Evolutionary conservation across 2,113 vertebrate species (phyloP).

Genomic region (Forbesichthys papilliferus): DNA sequence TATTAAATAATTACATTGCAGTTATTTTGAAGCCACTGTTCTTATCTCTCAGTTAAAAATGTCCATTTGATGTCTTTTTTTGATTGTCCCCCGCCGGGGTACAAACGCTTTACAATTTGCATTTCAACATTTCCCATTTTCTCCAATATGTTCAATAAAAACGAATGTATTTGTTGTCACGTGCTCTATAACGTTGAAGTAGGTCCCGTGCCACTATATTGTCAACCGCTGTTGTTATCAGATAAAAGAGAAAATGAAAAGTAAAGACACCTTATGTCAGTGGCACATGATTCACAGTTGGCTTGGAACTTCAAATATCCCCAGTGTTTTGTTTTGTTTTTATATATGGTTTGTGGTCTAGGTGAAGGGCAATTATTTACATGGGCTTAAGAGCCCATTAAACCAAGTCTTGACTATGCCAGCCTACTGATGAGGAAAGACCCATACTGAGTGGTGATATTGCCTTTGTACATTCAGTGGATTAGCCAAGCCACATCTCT

Average conservation of each 20-base stretch:
- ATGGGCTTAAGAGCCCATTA: conserved; percentile 66
- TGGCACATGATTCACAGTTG: conserved; percentile 66
- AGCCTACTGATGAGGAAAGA: conserved; percentile 60
- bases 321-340: conserved; percentile 65
- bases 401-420: conserved; percentile 52
- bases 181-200: conserved; percentile 59
- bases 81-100: conserved; percentile 14
- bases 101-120: conserved; percentile 56
- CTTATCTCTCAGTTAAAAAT: conserved; percentile 70
- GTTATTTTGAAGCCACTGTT: conserved; percentile 64
- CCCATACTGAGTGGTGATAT: conserved; percentile 34
- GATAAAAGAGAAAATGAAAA: conserved; percentile 53
- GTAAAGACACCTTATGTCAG: conserved; percentile 66
- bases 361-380: conserved; percentile 67
- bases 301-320: conserved; percentile 61
- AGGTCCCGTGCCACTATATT: conserved; percentile 51
- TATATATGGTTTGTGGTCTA: conserved; percentile 56
- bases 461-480: not conserved
- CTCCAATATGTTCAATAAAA: conserved; percentile 59
- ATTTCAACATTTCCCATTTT: conserved; percentile 49
- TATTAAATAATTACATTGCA: conserved; percentile 43
- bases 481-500: not conserved
- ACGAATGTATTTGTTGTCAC: conserved; percentile 67
- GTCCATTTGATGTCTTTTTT: conserved; percentile 74
- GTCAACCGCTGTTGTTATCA: conserved; percentile 68